Percentiles rank a stretch among this genome's conserved stretches.
These are phyloP conservation scores for Tyria jacobaeae DNA, from an alignment of 2,888 invertebrate species.

Conservation along the genomic window DNA sequence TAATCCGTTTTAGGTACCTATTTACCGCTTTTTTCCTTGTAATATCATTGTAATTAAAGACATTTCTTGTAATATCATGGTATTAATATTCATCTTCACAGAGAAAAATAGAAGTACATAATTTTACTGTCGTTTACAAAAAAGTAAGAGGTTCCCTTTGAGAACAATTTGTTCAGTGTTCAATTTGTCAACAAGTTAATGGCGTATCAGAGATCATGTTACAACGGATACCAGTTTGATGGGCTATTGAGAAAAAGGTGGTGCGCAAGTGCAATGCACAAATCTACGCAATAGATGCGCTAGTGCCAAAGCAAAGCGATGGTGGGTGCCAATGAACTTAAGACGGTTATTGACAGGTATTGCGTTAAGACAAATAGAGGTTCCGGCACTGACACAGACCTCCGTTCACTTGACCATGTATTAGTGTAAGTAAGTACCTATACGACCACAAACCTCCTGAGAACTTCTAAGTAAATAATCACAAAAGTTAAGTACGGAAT, in stretches of 20 bases:
- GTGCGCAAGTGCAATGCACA: conserved; percentile 75
- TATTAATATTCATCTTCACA: no score
- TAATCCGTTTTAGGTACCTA: background rate
- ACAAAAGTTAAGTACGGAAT: conserved; percentile 78
- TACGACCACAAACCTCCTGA: conserved; percentile 77
- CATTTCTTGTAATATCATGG: no score
- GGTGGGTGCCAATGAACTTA: conserved; percentile 85
- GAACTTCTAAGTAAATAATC: conserved; percentile 82
- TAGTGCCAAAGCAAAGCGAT: conserved; percentile 84
- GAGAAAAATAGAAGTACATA: background rate
- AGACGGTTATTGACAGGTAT: conserved; percentile 85
- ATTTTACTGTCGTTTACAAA: background rate
- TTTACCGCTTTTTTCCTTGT: background rate
- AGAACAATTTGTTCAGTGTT: conserved; percentile 77
- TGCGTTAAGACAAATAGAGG: conserved; percentile 85
- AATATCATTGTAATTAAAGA: background rate
- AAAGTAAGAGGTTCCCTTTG: conserved; percentile 62
- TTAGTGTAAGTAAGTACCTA: conserved; percentile 57
- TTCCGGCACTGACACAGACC: conserved; percentile 81
- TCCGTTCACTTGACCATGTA: conserved; percentile 80
- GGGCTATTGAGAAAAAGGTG: conserved; percentile 70
- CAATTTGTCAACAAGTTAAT: conserved; percentile 82
- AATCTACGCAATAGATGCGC: conserved; percentile 82
- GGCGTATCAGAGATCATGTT: conserved; percentile 79
- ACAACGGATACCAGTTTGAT: conserved; percentile 77